Conservation (phyloP, 2,888 invertebrate genomes). For the Polymixis flavicincta region DNA sequence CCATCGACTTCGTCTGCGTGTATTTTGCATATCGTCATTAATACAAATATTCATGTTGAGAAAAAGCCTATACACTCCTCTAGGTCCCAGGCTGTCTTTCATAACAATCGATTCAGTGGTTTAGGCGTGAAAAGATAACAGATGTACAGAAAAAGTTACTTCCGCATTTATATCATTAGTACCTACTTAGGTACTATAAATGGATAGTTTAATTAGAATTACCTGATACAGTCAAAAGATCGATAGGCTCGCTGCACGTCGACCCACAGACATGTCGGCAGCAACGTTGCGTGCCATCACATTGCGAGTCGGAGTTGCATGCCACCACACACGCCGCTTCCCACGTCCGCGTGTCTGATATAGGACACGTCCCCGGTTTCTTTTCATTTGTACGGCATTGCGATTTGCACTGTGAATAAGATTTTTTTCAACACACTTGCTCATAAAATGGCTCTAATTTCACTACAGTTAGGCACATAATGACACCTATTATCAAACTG, state of each 20-base stretch:
- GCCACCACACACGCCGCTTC: slow-evolving; percentile 91
- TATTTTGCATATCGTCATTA: neutral
- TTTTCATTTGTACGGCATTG: slow-evolving; percentile 88
- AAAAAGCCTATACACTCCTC: neutral
- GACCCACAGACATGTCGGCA: slow-evolving; percentile 93
- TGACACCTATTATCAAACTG: no score
- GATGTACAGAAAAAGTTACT: no score
- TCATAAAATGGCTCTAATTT: no score
- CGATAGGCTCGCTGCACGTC: slow-evolving; percentile 92
- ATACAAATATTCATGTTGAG: neutral
- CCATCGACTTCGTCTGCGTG: neutral
- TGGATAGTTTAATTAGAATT: slow-evolving; percentile 17
- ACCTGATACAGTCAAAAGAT: slow-evolving; percentile 91
- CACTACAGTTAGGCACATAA: no score
- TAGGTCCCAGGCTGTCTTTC: neutral
- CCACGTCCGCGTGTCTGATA: slow-evolving; percentile 87
- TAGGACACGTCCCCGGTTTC: slow-evolving; percentile 86
- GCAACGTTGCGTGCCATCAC: slow-evolving; percentile 93
- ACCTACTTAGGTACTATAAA: neutral
- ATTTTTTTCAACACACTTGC: no score
- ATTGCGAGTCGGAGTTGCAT: slow-evolving; percentile 92
- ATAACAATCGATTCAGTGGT: neutral
- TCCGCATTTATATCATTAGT: neutral
- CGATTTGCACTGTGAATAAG: slow-evolving; percentile 89
- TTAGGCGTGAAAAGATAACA: no score